These are phyloP conservation scores for Drosophila funebris DNA, from an alignment of 1,140 invertebrate species.

Conservation along the genomic window DNA sequence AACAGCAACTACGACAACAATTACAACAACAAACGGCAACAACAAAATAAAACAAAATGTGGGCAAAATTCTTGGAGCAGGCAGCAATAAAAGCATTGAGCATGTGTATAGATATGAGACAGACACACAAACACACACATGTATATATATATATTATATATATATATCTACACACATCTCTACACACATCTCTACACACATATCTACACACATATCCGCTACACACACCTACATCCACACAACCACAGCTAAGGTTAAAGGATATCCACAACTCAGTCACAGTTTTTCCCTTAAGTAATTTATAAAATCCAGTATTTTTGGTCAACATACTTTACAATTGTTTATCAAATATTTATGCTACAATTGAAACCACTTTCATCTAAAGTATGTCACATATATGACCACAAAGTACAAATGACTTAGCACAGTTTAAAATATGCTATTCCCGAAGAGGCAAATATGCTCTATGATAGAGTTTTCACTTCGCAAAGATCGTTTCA, in stretches of 20 bases:
- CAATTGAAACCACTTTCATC: too few species aligned
- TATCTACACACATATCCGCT: not conserved
- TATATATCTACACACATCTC: not conserved
- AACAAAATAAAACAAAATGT: slow-evolving; percentile 32
- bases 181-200: not conserved
- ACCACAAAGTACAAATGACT: too few species aligned
- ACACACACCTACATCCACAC: slow-evolving; percentile 9
- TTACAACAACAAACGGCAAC: not conserved
- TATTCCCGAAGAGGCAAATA: too few species aligned
- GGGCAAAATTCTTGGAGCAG: slow-evolving; percentile 33
- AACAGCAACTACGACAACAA: slow-evolving; percentile 11
- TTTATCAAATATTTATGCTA: slow-evolving; percentile 3
- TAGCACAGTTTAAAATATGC: too few species aligned
- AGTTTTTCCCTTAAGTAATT: slow-evolving; percentile 2
- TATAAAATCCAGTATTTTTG: not conserved
- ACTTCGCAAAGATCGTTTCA: too few species aligned
- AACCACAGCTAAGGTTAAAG: not conserved
- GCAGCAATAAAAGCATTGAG: slow-evolving; percentile 25
- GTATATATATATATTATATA: not conserved
- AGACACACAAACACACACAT: slow-evolving; percentile 4
- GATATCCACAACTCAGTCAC: not conserved
- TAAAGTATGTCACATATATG: too few species aligned
- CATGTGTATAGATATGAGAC: slow-evolving; percentile 4
- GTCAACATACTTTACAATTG: not conserved
- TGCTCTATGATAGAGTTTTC: too few species aligned